A percentile compares a stretch with the other conserved stretches of the same genome.
Evolutionary conservation across 2,797 vertebrate genomes (phyloP).

Genomic region (Halcyon leucocephala): DNA sequence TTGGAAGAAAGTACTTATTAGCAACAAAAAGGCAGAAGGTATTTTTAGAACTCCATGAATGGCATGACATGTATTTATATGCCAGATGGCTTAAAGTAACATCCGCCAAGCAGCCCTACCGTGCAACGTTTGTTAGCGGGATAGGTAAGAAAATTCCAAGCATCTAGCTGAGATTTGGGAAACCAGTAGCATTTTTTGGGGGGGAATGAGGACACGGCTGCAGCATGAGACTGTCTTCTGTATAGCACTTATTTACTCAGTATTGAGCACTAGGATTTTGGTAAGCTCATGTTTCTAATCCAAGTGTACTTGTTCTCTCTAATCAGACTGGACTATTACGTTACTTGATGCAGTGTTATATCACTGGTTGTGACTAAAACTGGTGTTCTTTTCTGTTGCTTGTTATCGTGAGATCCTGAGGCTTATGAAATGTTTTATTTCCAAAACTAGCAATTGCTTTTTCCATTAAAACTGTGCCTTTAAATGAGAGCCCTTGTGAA

Average conservation of each 20-base stretch:
- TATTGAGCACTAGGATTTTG: not conserved
- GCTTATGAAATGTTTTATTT: not conserved
- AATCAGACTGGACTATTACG: not conserved
- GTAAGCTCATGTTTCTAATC: slow-evolving; percentile 1
- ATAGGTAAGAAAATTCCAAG: not conserved
- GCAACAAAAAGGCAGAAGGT: slow-evolving; percentile 3
- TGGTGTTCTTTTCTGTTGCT: not conserved
- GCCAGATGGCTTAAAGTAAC: slow-evolving; percentile 38
- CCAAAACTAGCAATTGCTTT: not conserved
- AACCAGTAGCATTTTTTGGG: not conserved
- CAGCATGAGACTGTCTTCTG: not conserved
- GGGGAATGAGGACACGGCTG: not conserved
- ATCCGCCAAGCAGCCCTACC: not conserved
- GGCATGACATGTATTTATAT: not conserved
- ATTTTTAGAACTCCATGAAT: slow-evolving; percentile 16
- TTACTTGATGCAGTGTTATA: not conserved
- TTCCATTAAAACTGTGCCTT: not conserved
- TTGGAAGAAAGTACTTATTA: slow-evolving; percentile 26
- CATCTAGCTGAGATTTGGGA: not conserved
- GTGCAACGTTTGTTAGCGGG: not conserved
- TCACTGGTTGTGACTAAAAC: not conserved
- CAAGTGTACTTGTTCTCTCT: not conserved
- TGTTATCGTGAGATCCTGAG: not conserved
- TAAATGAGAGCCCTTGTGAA: not conserved
- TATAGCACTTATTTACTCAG: not conserved